These are phyloP conservation scores for Syngnathus typhle DNA, from an alignment of 2,113 vertebrate genomes.

Conservation along the genomic window DNA sequence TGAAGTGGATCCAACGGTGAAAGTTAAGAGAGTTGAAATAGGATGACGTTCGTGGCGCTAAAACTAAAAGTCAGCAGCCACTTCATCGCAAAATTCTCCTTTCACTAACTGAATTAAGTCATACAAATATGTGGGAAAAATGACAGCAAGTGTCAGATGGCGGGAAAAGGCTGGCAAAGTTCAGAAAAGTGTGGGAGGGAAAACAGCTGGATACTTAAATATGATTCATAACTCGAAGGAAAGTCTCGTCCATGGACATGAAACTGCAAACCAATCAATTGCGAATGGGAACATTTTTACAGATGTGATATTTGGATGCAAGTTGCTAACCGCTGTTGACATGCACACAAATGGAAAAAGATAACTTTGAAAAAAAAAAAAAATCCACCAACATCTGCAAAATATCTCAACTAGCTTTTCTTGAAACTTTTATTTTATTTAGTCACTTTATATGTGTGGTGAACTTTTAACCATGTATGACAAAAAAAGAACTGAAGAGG, in stretches of 20 bases:
- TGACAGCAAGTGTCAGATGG: not conserved
- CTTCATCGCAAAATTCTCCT: not conserved
- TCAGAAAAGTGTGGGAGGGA: not conserved
- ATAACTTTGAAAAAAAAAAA: not conserved
- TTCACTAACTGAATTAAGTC: not conserved
- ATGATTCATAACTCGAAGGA: not conserved
- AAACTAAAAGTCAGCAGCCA: not conserved
- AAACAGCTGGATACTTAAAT: not conserved
- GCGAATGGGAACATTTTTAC: not conserved
- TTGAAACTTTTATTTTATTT: too few relatives aligned
- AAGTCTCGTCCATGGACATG: not conserved
- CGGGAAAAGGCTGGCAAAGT: not conserved
- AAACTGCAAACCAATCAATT: not conserved
- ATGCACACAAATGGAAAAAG: constrained; percentile 1
- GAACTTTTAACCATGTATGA: not conserved
- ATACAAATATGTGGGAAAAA: not conserved
- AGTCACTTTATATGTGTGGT: too few relatives aligned
- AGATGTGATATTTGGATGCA: not conserved
- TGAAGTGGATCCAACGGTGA: not conserved
- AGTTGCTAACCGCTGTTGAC: not conserved
- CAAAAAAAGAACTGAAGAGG: constrained; percentile 2
- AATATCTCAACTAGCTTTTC: not conserved
- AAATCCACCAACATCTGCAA: not conserved
- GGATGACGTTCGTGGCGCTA: not conserved
- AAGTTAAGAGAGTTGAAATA: not conserved